phyloP scores from a whole-genome alignment of 1,140 invertebrate genomes.

The Drosophila rhopaloa region DNA sequence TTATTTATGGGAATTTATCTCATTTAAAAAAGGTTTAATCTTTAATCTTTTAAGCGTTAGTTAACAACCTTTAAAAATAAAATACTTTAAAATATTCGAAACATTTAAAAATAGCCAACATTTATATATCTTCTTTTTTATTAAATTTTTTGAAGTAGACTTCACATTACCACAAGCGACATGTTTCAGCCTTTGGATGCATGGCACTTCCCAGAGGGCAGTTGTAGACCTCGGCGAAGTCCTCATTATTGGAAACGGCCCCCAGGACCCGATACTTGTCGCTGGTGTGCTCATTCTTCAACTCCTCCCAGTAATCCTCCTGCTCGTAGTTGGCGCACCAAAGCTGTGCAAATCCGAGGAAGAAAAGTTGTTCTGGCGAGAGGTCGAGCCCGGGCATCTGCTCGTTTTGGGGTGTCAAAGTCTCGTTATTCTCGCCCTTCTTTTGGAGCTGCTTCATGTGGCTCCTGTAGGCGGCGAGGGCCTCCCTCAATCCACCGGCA shows the following conservation, averaged over 20 bases:
- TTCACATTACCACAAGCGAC: slow-evolving; percentile 59
- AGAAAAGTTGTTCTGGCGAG: slow-evolving; percentile 95
- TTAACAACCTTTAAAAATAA: no score
- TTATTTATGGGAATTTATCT: no score
- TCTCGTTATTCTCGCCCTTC: slow-evolving; percentile 57
- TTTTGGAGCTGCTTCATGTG: slow-evolving; percentile 81
- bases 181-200: slow-evolving; percentile 86
- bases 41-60: no score
- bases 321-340: slow-evolving; percentile 76
- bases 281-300: slow-evolving; percentile 62
- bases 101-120: no score
- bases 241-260: slow-evolving; percentile 88
- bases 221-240: slow-evolving; percentile 88
- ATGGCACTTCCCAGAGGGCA: slow-evolving; percentile 86
- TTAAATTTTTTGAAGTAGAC: no score
- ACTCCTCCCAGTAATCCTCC: slow-evolving; percentile 72
- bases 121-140: no score
- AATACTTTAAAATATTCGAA: no score
- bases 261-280: slow-evolving; percentile 87
- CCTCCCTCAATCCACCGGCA: slow-evolving; percentile 95
- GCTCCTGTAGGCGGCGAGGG: slow-evolving; percentile 91
- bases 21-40: no score
- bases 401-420: slow-evolving; percentile 85
- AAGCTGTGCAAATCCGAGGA: slow-evolving; percentile 94
- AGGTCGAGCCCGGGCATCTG: slow-evolving; percentile 92